Conservation (phyloP, 2,113 vertebrate genomes). For the Bubo blakistoni region DNA sequence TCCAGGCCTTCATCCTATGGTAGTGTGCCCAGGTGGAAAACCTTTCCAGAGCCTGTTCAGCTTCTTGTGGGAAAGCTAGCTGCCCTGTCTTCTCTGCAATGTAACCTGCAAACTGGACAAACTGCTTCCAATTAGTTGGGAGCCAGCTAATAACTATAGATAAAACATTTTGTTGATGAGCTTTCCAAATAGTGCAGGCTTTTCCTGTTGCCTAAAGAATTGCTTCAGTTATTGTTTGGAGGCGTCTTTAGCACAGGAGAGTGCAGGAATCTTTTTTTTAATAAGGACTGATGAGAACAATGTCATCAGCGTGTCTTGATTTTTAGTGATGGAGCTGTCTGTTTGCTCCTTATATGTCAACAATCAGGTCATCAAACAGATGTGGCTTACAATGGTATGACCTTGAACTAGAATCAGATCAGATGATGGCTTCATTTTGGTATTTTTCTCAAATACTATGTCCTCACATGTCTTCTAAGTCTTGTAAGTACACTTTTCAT, state of each 20-base stretch:
- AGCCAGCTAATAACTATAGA: not conserved
- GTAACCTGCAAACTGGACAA: not conserved
- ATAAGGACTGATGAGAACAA: not conserved
- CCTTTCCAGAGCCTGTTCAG: not conserved
- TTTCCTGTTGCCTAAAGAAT: not conserved
- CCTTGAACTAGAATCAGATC: not conserved
- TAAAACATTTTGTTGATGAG: not conserved
- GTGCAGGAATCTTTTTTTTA: not conserved
- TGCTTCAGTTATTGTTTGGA: not conserved
- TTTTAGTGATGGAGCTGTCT: not conserved
- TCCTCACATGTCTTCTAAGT: not conserved
- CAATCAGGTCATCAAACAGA: not conserved
- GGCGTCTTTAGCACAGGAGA: not conserved
- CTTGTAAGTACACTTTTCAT: not conserved
- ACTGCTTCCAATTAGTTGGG: not conserved
- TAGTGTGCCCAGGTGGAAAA: not conserved
- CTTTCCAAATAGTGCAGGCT: not conserved
- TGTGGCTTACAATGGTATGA: not conserved
- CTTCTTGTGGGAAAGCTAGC: not conserved
- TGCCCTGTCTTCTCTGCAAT: not conserved
- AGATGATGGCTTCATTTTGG: not conserved
- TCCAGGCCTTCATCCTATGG: fast-evolving
- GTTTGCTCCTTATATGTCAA: not conserved
- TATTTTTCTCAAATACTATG: not conserved
- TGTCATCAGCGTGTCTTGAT: not conserved